A percentile compares a stretch with the other conserved stretches of the same genome.
Evolutionary conservation across 92 coral and sea anemone species (phyloP).

Genomic region (Epizoanthus fatuus): DNA sequence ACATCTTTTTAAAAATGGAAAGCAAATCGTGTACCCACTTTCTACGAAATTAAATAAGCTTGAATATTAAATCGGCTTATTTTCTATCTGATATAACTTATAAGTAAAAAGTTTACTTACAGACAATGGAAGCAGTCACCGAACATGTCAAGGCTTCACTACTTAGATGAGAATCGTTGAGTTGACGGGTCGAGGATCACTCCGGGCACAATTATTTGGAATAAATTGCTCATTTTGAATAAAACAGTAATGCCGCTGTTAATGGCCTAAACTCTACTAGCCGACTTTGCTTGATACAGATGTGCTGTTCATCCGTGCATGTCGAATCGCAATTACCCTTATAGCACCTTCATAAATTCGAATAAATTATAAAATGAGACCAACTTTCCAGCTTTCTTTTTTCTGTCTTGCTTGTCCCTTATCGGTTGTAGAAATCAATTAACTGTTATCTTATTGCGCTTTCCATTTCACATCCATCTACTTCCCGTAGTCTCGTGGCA

Average conservation of each 20-base stretch:
- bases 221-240: slow-evolving; percentile 1
- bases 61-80: no score
- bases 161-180: not conserved
- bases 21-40: no score
- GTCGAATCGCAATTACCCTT: not conserved
- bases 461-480: slow-evolving; percentile 2
- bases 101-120: slow-evolving; percentile 6
- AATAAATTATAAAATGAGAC: not conserved
- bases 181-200: not conserved
- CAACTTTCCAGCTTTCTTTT: not conserved
- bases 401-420: not conserved
- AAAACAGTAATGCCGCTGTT: not conserved
- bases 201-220: not conserved
- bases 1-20: no score
- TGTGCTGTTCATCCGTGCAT: not conserved
- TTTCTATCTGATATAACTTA: not conserved
- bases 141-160: not conserved
- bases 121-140: slow-evolving; percentile 12
- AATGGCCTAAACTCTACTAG: not conserved
- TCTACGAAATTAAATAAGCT: no score
- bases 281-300: no score
- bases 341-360: no score
- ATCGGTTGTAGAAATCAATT: not conserved
- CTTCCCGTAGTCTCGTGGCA: not conserved
- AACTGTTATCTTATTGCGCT: not conserved